Evolutionary conservation across 2,113 vertebrate species (phyloP), one percentile per base, ranked within the genome.

Genomic region (Sinocyclocheilus rhinocerous): DNA sequence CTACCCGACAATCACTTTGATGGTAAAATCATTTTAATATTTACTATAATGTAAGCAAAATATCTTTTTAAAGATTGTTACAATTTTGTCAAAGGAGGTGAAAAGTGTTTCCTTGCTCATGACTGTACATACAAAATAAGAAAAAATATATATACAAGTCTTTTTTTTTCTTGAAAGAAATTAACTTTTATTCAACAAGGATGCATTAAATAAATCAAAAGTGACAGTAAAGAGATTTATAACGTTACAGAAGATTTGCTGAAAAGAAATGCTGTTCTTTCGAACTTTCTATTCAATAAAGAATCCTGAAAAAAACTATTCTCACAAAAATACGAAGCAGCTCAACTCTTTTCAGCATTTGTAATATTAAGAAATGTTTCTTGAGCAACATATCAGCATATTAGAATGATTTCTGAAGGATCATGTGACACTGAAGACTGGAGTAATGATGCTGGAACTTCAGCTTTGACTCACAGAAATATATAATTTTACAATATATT

Each of bases 1-100:
- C 93, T 99, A 89, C 96, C 97, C 0, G 95, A 97, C 0, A 93
- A 93, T 45, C 97, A 99, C 89, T 99, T 98, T 92, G 95, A 96
- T 2, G 98, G 98, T 99, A 92, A 95, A 95, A 70, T 6, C 45
- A 33, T 8, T 70, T 6, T 81, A 11, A n/a, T 80, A 1, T 67
- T 87, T 78, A 76, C 42, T 65, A 6, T 24, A 13, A 57, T 16
- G 67, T 12, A 4, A 73, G 48, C 39, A 59, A 84, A n/a, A 45
- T 63, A 65, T 65, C 0, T 65, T 59, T 11, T n/a, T 61, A n/a
- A 63, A 24, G 59, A 11, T 12, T 24, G 4, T 24, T 63, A 1
- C 24, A 63, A 63, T 63, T 24, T 6, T 24, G 4, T 65, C 5
- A 26, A 24, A 65, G 4, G 4, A 26, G 15, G 26, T 67, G 15